Evolutionary conservation across 2,113 vertebrate species (phyloP), one percentile per base, ranked within the genome.

Genomic region (Corythornis vintsioides): DNA sequence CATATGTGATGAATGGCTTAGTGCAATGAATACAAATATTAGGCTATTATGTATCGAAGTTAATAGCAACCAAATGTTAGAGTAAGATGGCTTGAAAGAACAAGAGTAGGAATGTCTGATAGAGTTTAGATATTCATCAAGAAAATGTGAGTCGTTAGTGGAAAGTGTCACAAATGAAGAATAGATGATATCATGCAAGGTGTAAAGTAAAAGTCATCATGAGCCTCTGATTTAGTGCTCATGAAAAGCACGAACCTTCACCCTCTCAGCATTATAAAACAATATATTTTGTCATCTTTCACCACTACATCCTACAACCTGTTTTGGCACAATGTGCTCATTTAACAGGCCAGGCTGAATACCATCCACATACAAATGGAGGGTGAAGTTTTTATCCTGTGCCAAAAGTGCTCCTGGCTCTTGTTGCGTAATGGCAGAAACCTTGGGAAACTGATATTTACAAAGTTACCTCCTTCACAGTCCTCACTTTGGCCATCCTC

Each of bases 41-140:
- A 94, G 43, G 59, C 86, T 86, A 87, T 95, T 92, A 92, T 76
- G 85, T 94, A 91, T 67, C 75, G 87, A 92, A 89, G 92, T 78
- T 94, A 97, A 95, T 86, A 94, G 93, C 93, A 94, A 86, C 83
- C 73, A 97, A 96, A 95, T 92, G 89, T 93, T 93, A 83, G 81
- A 83, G 81, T n/a, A 47, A 86, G 95, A 92, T 85, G 91, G 71
- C 55, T 96, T 1, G 15, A 69, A 93, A 95, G 55, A 91, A 81
- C 85, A 73, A 60, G 86, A 88, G 71, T 73, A 92, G 89, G 53
- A 93, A 91, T 83, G 94, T 79, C 89, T 95, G 91, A 60, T 83
- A 72, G 84, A 80, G 82, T 85, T 95, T 50, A 78, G 93, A 94
- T 96, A 95, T 93, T 95, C 89, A 96, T 96, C 95, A 97, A 92